Conservation (phyloP, 2,888 invertebrate genomes). For the Ptilodon capucinus region DNA sequence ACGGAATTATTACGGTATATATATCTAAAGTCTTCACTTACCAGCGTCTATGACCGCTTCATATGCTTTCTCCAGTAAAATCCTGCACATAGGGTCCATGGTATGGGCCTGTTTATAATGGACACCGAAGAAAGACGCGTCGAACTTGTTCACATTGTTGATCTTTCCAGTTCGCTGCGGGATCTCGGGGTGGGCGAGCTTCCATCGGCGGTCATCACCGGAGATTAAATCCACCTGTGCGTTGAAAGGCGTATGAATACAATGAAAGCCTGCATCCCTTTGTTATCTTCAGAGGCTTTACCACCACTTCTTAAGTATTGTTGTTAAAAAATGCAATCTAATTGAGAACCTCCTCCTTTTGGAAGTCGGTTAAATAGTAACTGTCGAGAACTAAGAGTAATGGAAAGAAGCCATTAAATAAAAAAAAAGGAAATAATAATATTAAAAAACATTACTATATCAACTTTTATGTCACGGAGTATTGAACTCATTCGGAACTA, state of each 20-base stretch:
- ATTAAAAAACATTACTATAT: no score
- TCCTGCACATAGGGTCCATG: constrained; percentile 90
- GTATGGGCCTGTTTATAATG: constrained; percentile 89
- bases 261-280: background rate
- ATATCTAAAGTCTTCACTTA: constrained; percentile 16
- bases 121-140: constrained; percentile 89
- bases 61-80: constrained; percentile 89
- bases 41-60: constrained; percentile 91
- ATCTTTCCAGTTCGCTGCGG: constrained; percentile 89
- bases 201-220: constrained; percentile 90
- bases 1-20: background rate
- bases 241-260: background rate
- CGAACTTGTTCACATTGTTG: constrained; percentile 87
- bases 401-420: no score
- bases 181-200: constrained; percentile 87
- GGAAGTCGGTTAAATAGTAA: no score
- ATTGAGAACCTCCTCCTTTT: no score
- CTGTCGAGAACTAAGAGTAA: no score
- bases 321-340: no score
- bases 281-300: no score
- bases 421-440: no score
- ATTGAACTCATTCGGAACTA: no score
- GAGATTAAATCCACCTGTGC: constrained; percentile 90
- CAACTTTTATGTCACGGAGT: no score
- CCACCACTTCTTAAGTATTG: no score